Base-by-base conservation (phyloP, 2,113 vertebrate genomes). In the Alethe castanea region DNA sequence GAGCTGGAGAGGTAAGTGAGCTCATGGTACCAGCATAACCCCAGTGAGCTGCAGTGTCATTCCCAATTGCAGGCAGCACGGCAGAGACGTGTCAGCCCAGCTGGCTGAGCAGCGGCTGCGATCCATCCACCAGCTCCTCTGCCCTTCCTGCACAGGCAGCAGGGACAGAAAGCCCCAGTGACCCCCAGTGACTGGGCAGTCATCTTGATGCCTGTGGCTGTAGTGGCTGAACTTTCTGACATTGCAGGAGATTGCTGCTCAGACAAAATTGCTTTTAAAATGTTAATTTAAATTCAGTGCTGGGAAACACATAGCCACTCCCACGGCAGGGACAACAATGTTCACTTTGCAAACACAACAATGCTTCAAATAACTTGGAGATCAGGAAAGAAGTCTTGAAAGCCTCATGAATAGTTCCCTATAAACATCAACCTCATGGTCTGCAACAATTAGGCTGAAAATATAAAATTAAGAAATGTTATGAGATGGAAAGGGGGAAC, bases 101-200 rank as follows among this genome's bases (percentile, higher is more conserved):
- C 26, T 0, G 0, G 50, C 69, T 9, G 17, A 33, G 54, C 70
- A 45, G 59, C 1, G 0, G 24, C 48, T 8, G 13, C 8, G 7
- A 59, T 14, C 22, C 1, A 11, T 22, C 11, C 23, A 2, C 83
- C 25, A 22, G 18, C 50, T 54, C 52, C 56, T 50, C 79, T 26
- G 38, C 28, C 57, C 40, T 17, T 53, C 60, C 52, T 70, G 28
- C 59, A 5, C 3, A 25, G 53, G 11, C 78, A 74, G 3, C 15
- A 33, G 26, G 35, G 59, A 40, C 16, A 19, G 36, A 65, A 80
- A 73, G 60, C 5, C 62, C 35, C 73, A 38, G 18, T 2, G 36
- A 57, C 18, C 62, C 83, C 76, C 28, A 40, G 14, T 4, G 33
- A 65, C 40, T 7, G 11, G 28, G 62, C 5, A 47, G 53, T 62